phyloP scores from a whole-genome alignment of 2,888 invertebrate genomes.

The Noctua janthina region DNA sequence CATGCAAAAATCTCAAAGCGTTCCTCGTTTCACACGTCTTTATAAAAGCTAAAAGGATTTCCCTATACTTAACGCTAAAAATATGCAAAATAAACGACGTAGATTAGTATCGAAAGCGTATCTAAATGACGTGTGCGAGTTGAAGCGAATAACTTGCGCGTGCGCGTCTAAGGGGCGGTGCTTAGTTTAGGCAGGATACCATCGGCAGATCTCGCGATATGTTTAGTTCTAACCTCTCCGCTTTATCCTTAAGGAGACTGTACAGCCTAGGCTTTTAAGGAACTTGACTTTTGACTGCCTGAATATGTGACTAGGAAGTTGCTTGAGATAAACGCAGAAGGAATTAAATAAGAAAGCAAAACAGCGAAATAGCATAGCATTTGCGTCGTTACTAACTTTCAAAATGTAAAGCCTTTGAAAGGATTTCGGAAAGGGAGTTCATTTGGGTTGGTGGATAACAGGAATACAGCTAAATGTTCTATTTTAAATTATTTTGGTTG shows the following conservation, averaged over 20 bases:
- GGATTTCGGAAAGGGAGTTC: background rate
- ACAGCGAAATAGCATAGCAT: rapidly evolving
- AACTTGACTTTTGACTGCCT: constrained; percentile 44
- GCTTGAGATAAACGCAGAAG: constrained; percentile 32
- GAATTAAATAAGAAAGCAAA: background rate
- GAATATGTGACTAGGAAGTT: constrained; percentile 32
- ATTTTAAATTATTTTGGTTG: background rate
- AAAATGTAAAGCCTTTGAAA: background rate
- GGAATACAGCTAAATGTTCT: too few species aligned
- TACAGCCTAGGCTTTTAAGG: constrained; percentile 2
- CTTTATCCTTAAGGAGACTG: constrained; percentile 37
- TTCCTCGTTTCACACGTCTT: constrained; percentile 25
- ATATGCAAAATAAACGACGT: constrained; percentile 58
- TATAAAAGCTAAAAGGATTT: constrained; percentile 14
- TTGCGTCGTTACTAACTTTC: background rate
- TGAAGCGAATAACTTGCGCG: constrained; percentile 48
- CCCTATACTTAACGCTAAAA: constrained; percentile 29
- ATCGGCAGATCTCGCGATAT: constrained; percentile 64
- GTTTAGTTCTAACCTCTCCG: constrained; percentile 43
- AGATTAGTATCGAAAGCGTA: constrained; percentile 65
- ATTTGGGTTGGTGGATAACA: background rate
- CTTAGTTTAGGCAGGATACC: constrained; percentile 58
- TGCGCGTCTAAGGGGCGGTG: constrained; percentile 57
- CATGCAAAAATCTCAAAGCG: background rate
- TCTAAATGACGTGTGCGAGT: constrained; percentile 62